These are phyloP conservation scores for Cydia splendana DNA, from an alignment of 1,140 invertebrate genomes.

Conservation along the genomic window DNA sequence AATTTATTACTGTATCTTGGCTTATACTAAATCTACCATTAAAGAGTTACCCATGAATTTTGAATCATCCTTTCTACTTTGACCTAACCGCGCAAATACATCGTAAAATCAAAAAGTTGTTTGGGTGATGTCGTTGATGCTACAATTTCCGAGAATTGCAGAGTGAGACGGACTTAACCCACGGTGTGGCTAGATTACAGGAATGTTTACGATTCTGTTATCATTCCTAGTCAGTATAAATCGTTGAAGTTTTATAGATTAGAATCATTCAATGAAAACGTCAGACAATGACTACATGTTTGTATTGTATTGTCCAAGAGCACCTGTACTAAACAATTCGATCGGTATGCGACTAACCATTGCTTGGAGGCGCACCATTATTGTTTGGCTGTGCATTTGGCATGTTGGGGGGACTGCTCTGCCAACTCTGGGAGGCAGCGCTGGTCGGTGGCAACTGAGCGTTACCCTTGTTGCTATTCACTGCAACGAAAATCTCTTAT, in stretches of 20 bases:
- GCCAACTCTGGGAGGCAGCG: conserved; percentile 67
- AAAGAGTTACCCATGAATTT: too few species aligned
- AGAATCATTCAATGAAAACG: conserved; percentile 2
- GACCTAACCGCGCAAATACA: too few species aligned
- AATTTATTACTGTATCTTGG: too few species aligned
- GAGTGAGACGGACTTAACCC: too few species aligned
- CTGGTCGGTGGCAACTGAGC: conserved; percentile 72
- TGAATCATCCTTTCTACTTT: too few species aligned
- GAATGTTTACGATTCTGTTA: neutral
- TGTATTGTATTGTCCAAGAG: conserved; percentile 14
- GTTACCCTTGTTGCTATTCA: conserved; percentile 74
- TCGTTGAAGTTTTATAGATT: neutral
- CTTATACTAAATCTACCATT: too few species aligned
- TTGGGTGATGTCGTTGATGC: too few species aligned
- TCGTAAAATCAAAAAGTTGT: too few species aligned
- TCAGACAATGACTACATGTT: conserved; percentile 10
- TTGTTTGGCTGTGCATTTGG: conserved; percentile 73
- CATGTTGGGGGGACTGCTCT: conserved; percentile 68
- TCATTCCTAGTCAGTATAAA: neutral
- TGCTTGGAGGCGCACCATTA: conserved; percentile 69
- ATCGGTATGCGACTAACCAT: conserved; percentile 50
- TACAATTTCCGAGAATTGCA: too few species aligned
- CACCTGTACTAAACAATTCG: conserved; percentile 27
- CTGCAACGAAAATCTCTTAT: conserved; percentile 43
- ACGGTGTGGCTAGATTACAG: too few species aligned